Percentiles rank a stretch among this genome's conserved stretches.
phyloP scores from a whole-genome alignment of 1,140 invertebrate species.

The Tetramorium simillimum region DNA sequence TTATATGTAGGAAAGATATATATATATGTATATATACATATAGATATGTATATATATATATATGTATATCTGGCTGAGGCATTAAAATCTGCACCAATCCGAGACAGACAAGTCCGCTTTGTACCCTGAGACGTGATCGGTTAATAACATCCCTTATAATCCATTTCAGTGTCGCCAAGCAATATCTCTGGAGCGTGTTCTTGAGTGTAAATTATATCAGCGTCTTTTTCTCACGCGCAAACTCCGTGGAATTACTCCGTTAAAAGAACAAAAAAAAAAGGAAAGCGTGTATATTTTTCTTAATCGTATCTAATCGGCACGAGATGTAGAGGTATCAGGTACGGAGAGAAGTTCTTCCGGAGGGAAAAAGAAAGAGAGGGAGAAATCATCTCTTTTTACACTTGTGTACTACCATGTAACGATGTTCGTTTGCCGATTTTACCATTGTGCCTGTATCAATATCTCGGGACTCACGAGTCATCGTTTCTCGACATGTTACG shows the following conservation, averaged over 20 bases:
- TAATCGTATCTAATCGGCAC: not conserved
- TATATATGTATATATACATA: not conserved
- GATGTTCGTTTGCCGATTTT: slow-evolving; percentile 39
- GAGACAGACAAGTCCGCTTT: slow-evolving; percentile 45
- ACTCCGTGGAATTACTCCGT: slow-evolving; percentile 3
- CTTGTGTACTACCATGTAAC: slow-evolving; percentile 12
- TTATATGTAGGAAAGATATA: slow-evolving; percentile 47
- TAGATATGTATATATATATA: too few species aligned
- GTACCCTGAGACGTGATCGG: slow-evolving; percentile 8
- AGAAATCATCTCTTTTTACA: slow-evolving; percentile 11
- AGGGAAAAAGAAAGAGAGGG: not conserved
- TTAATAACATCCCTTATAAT: slow-evolving; percentile 7
- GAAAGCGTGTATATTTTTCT: not conserved
- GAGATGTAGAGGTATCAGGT: slow-evolving; percentile 1
- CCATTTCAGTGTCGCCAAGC: slow-evolving; percentile 35
- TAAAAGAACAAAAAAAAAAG: not conserved
- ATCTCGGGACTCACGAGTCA: slow-evolving; percentile 11
- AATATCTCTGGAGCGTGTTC: slow-evolving; percentile 12
- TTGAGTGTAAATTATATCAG: slow-evolving; percentile 21
- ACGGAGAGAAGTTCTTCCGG: not conserved
- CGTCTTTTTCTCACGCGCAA: not conserved
- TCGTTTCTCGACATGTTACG: slow-evolving; percentile 7
- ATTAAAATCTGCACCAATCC: slow-evolving; percentile 74
- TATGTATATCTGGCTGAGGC: slow-evolving; percentile 56
- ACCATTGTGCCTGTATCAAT: slow-evolving; percentile 51